phyloP scores from a whole-genome alignment of 2,113 vertebrate genomes.

The Erpornis zantholeuca region DNA sequence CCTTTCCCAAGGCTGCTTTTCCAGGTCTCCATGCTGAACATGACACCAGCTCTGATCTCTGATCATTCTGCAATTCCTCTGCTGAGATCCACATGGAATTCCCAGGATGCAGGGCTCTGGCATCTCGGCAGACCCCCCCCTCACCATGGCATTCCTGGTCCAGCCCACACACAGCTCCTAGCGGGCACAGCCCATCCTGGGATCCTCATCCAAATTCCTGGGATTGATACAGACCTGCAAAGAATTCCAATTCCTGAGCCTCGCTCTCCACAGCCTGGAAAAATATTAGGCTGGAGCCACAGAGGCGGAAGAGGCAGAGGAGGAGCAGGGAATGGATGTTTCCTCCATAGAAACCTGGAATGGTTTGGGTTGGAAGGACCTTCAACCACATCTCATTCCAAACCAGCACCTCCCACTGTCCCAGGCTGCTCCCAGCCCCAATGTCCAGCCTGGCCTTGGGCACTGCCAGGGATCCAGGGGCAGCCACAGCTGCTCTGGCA shows the following conservation, averaged over 20 bases:
- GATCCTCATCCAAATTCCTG: rapidly evolving
- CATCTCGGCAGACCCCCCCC: no score
- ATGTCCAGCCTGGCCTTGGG: not conserved
- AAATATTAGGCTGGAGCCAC: not conserved
- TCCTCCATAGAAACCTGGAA: rapidly evolving
- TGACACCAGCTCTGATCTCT: rapidly evolving
- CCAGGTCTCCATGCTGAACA: rapidly evolving
- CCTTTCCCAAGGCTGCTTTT: no score
- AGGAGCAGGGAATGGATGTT: not conserved
- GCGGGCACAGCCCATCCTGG: rapidly evolving
- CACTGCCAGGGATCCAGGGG: not conserved
- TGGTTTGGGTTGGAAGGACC: not conserved
- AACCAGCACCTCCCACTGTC: not conserved
- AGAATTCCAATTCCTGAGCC: not conserved
- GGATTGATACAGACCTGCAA: not conserved
- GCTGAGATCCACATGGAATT: rapidly evolving
- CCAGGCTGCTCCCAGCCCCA: not conserved
- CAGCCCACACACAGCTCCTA: rapidly evolving
- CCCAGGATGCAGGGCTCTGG: rapidly evolving
- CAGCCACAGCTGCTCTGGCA: not conserved
- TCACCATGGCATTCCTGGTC: rapidly evolving
- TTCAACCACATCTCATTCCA: not conserved
- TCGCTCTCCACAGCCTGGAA: not conserved
- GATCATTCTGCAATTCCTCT: not conserved
- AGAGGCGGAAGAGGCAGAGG: not conserved